These are phyloP conservation scores for Rhinatrema bivittatum DNA, from an alignment of 2,797 vertebrate genomes.

Conservation along the genomic window DNA sequence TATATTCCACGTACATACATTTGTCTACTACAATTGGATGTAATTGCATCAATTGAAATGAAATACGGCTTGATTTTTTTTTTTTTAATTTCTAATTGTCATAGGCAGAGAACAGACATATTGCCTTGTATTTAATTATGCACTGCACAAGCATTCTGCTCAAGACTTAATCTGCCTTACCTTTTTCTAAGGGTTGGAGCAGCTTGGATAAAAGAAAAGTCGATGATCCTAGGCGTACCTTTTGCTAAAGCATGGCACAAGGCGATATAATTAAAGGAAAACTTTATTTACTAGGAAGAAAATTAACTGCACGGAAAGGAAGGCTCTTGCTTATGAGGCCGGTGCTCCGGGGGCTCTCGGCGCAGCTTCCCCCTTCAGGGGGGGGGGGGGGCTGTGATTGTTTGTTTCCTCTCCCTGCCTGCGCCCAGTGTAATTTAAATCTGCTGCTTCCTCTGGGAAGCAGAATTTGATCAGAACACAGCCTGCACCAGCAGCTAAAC, in stretches of 20 bases:
- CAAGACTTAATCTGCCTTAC: constrained; percentile 32
- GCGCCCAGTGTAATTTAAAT: constrained; percentile 65
- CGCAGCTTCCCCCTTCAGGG: constrained; percentile 53
- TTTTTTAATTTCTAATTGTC: constrained; percentile 23
- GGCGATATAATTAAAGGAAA: constrained; percentile 69
- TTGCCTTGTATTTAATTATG: constrained; percentile 26
- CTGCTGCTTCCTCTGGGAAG: constrained; percentile 58
- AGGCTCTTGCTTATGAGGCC: constrained; percentile 76
- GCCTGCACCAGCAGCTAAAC: constrained; percentile 57
- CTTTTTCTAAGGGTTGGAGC: constrained; percentile 27
- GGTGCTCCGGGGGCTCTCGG: constrained; percentile 51
- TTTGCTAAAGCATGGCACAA: constrained; percentile 68
- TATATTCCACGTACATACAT: too few species aligned
- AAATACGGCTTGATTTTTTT: too few species aligned
- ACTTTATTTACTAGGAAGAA: constrained; percentile 66
- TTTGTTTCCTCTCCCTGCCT: constrained; percentile 54
- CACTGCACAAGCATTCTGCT: constrained; percentile 11
- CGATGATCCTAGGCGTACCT: constrained; percentile 55
- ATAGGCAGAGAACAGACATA: constrained; percentile 29
- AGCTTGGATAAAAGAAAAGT: constrained; percentile 58
- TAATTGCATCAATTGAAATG: too few species aligned
- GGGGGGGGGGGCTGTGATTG: constrained; percentile 62
- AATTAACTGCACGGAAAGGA: constrained; percentile 73
- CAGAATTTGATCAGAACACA: constrained; percentile 62
- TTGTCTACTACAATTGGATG: too few species aligned